Evolutionary conservation across 2,113 vertebrate genomes (phyloP).

Genomic region (Dryoscopus gambensis): DNA sequence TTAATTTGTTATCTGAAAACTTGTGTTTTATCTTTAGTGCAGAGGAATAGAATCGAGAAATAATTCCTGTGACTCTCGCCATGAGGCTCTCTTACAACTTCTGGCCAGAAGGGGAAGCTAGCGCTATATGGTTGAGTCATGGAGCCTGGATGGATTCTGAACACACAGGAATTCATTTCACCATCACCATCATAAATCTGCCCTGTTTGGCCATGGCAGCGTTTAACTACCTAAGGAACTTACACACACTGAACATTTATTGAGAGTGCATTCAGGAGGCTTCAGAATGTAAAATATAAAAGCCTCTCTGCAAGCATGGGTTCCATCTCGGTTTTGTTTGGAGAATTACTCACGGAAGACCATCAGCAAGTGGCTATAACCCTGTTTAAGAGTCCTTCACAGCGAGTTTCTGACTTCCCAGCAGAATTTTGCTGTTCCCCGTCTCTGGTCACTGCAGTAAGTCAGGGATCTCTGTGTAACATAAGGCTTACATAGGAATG

Average conservation of each 20-base stretch:
- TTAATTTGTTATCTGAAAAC: not conserved
- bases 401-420: not conserved
- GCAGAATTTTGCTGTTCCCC: not conserved
- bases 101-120: slow-evolving; percentile 53
- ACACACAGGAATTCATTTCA: not conserved
- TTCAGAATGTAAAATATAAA: not conserved
- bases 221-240: not conserved
- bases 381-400: not conserved
- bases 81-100: not conserved
- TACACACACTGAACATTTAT: not conserved
- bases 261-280: not conserved
- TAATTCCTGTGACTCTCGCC: rapidly evolving
- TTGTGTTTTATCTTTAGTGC: not conserved
- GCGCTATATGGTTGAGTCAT: not conserved
- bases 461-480: not conserved
- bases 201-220: not conserved
- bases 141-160: not conserved
- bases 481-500: not conserved
- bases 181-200: not conserved
- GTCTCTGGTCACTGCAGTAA: not conserved
- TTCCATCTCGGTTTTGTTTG: not conserved
- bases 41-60: not conserved
- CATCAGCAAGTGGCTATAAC: not conserved
- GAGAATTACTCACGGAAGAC: not conserved
- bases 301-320: not conserved